Percentiles rank a stretch among this genome's conserved stretches.
These are phyloP conservation scores for Pachydiplax longipennis DNA, from an alignment of 2,888 invertebrate species.

Conservation along the genomic window DNA sequence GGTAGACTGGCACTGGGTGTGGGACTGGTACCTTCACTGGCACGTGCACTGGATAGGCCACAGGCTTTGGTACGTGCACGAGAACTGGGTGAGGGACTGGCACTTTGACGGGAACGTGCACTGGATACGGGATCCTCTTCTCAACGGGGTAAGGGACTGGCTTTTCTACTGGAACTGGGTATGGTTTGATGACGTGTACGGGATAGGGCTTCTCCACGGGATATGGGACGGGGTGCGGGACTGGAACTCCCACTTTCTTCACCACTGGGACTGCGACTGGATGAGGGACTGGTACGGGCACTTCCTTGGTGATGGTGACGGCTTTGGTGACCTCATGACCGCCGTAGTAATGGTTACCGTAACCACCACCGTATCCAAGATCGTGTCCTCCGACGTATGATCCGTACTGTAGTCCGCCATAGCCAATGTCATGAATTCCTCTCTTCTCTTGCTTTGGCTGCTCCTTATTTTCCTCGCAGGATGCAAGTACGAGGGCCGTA, in stretches of 20 bases:
- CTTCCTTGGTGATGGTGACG: neutral
- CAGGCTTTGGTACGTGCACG: constrained; percentile 46
- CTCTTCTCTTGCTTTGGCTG: constrained; percentile 3
- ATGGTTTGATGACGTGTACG: constrained; percentile 45
- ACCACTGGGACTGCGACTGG: neutral
- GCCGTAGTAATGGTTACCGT: neutral
- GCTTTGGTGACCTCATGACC: neutral
- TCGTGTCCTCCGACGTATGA: neutral
- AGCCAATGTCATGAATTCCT: constrained; percentile 18
- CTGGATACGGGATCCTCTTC: constrained; percentile 52
- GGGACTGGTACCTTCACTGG: constrained; percentile 45
- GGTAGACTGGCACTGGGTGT: neutral
- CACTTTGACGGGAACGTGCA: constrained; percentile 59
- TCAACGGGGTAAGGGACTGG: constrained; percentile 50
- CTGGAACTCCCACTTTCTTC: neutral
- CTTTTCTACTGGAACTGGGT: constrained; percentile 38
- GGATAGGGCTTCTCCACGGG: constrained; percentile 46
- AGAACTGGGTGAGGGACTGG: constrained; percentile 54
- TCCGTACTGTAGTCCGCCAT: neutral
- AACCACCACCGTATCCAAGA: neutral
- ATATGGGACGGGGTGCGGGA: neutral
- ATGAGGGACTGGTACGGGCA: neutral
- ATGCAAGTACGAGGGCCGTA: neutral
- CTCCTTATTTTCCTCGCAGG: neutral
- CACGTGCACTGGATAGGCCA: constrained; percentile 52